Base-by-base conservation (phyloP, 2,113 vertebrate species). In the Rhinoptilus africanus region DNA sequence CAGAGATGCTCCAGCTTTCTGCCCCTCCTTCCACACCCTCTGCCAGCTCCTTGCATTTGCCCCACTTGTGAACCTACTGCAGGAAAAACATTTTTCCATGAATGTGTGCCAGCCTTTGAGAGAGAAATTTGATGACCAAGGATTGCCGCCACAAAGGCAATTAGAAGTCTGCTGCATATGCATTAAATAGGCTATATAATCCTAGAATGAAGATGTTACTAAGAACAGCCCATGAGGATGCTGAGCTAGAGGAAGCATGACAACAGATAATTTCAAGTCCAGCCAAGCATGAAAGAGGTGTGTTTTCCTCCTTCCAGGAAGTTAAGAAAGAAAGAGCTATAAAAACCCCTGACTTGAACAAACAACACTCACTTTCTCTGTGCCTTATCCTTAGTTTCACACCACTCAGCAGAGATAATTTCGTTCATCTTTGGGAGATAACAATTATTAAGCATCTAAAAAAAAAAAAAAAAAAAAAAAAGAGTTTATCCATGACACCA, bases 161-260 rank as follows among this genome's bases (percentile, higher is more conserved):
- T 95, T 68, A 82, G 26, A 50, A 88, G 75, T 34, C 90, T 82
- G 74, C 10, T 56, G 78, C 66, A 47, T 73, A 34, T 83, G 88
- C n/a, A 59, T 83, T 92, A 63, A 95, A 57, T 10, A 62, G 75
- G 6, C 45, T 84, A 54, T 62, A 59, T 69, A 93, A 88, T 88
- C 71, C 81, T 45, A 12, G 79, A 92, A 78, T 85, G 71, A 92
- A 88, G 92, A 83, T 17, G 62, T 83, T 71, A 9, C 57, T 48
- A 27, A 22, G 93, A 82, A 10, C 74, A 93, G 37, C 81, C 92
- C 81, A 17, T 8, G 92, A 93, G 93, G 96, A 88, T 54, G 89
- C 96, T 91, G 84, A 95, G 77, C 85, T 86, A 69, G 37, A 85
- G 93, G 78, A 85, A 95, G 57, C 81, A 77, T 43, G 93, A n/a